Percentiles rank a stretch among this genome's conserved stretches.
Evolutionary conservation across 2,888 invertebrate genomes (phyloP).

Genomic region (Harpalus rufipes): DNA sequence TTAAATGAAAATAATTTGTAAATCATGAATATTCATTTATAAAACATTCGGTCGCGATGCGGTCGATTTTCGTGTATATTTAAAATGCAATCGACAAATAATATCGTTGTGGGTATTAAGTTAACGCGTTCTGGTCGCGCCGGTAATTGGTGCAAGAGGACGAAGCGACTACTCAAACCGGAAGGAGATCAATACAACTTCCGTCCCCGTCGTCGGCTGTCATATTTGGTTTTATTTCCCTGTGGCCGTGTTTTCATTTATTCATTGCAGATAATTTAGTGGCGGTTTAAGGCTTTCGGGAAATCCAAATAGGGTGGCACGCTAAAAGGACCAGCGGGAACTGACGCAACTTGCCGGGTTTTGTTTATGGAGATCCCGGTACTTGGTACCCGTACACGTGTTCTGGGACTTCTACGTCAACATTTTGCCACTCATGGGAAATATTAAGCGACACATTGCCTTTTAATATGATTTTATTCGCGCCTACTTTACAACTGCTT

Average conservation of each 20-base stretch:
- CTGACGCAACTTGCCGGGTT: slow-evolving; percentile 2
- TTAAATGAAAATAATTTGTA: slow-evolving; percentile 4
- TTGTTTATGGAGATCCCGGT: slow-evolving; percentile 64
- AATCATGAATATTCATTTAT: slow-evolving; percentile 13
- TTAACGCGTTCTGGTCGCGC: not conserved
- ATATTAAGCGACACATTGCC: slow-evolving; percentile 41
- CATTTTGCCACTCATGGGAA: slow-evolving; percentile 56
- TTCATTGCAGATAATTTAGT: slow-evolving; percentile 74
- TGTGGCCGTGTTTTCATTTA: slow-evolving; percentile 73
- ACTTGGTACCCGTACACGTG: slow-evolving; percentile 19
- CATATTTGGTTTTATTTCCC: slow-evolving; percentile 68
- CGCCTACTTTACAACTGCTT: not conserved
- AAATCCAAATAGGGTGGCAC: slow-evolving; percentile 70
- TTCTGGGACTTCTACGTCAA: slow-evolving; percentile 56
- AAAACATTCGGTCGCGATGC: not conserved
- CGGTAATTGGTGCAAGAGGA: slow-evolving; percentile 27
- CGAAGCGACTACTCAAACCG: slow-evolving; percentile 11
- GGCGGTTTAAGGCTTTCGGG: slow-evolving; percentile 72
- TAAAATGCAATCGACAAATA: slow-evolving; percentile 9
- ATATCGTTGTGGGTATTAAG: slow-evolving; percentile 18
- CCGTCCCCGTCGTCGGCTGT: slow-evolving; percentile 14
- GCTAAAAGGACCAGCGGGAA: slow-evolving; percentile 67
- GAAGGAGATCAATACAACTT: slow-evolving; percentile 52
- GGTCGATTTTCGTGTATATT: slow-evolving; percentile 14
- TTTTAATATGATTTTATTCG: slow-evolving; percentile 44